Evolutionary conservation across 1,140 invertebrate genomes (phyloP).

Genomic region (Drosophila mojavensis): DNA sequence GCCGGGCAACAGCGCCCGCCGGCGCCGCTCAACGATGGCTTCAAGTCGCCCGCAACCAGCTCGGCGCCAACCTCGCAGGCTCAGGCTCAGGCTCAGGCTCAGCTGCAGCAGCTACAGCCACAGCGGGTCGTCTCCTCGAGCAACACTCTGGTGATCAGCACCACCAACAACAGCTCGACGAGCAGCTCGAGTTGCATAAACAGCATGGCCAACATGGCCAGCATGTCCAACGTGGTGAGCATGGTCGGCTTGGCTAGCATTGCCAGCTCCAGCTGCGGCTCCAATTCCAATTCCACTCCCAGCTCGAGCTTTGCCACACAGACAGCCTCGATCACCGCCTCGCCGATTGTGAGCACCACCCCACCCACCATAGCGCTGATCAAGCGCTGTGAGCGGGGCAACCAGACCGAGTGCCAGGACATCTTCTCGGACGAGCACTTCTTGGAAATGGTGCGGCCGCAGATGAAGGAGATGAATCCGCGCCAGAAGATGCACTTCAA

Average conservation of each 20-base stretch:
- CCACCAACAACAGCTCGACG: too few relatives aligned
- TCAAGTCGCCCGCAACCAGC: background rate
- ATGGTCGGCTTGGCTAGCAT: background rate
- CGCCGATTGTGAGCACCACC: slow-evolving; percentile 21
- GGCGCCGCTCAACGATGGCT: background rate
- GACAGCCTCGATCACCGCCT: slow-evolving; percentile 15
- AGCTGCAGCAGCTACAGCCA: background rate
- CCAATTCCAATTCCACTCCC: background rate
- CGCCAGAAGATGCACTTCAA: slow-evolving; percentile 73
- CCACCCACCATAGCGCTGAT: background rate
- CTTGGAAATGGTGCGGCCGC: slow-evolving; percentile 58
- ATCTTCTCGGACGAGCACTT: slow-evolving; percentile 62
- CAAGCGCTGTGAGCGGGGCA: slow-evolving; percentile 36
- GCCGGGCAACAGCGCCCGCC: background rate
- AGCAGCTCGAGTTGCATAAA: too few relatives aligned
- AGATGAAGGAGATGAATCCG: slow-evolving; percentile 67
- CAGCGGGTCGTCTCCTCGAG: too few relatives aligned
- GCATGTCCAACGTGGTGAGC: background rate
- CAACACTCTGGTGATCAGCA: too few relatives aligned
- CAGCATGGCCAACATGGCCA: slow-evolving; percentile 9
- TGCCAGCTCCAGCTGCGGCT: background rate
- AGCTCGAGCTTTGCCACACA: background rate
- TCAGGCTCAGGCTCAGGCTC: background rate
- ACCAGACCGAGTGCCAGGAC: slow-evolving; percentile 38
- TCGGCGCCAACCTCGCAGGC: background rate